These are phyloP conservation scores for Astyanax mexicanus DNA, from an alignment of 2,797 vertebrate genomes.

Conservation along the genomic window DNA sequence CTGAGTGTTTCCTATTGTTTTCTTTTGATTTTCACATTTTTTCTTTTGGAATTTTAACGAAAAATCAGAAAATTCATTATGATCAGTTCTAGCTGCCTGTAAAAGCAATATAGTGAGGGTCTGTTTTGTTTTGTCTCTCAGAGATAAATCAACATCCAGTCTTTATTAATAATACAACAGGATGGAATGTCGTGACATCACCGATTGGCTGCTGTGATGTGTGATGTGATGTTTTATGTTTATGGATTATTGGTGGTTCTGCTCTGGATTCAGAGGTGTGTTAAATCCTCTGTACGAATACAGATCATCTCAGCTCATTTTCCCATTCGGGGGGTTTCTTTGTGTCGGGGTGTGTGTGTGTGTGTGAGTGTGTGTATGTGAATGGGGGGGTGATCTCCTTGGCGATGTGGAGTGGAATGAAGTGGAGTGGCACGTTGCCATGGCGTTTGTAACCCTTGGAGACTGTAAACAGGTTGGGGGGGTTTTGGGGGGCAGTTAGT, in stretches of 20 bases:
- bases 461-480: conserved; percentile 78
- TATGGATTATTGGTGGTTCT: not conserved
- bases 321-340: conserved; percentile 38
- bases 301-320: conserved; percentile 21
- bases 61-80: too few species aligned
- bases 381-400: conserved; percentile 74
- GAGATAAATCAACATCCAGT: too few species aligned
- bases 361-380: conserved; percentile 33
- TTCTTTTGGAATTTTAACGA: too few species aligned
- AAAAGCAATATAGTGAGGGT: too few species aligned
- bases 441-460: conserved; percentile 79
- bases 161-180: too few species aligned
- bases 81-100: too few species aligned
- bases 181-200: not conserved
- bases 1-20: too few species aligned
- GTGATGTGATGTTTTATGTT: not conserved
- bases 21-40: too few species aligned
- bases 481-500: conserved; percentile 4
- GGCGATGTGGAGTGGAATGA: conserved; percentile 77
- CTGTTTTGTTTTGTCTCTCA: too few species aligned
- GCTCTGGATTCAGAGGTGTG: not conserved
- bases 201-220: not conserved
- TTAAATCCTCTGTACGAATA: conserved; percentile 11
- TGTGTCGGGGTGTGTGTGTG: conserved; percentile 61
- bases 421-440: conserved; percentile 76